Evolutionary conservation across 30 jellyfish, hydroid and myxozoan species (phyloP).

Genomic region (Catostylus mosaicus): DNA sequence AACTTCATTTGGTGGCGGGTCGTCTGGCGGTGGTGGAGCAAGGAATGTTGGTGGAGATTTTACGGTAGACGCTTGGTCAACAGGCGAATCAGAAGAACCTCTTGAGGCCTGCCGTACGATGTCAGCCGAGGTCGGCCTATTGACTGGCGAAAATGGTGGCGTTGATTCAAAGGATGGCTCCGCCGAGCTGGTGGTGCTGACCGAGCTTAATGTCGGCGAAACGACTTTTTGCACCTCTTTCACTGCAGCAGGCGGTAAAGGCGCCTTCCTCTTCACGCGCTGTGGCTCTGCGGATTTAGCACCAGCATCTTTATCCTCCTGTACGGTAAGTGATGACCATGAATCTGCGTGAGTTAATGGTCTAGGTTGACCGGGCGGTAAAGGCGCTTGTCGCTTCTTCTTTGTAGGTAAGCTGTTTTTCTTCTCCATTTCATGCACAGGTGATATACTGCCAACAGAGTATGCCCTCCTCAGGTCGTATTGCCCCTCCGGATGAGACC

Average conservation of each 20-base stretch:
- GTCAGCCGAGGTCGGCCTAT: conserved; percentile 9
- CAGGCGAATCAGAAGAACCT: conserved; percentile 18
- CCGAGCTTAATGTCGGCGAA: conserved; percentile 29
- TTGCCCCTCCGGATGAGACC: neutral
- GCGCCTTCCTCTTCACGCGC: conserved; percentile 56
- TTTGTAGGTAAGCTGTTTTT: neutral
- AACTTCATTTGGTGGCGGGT: conserved; percentile 76
- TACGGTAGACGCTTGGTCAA: conserved; percentile 3
- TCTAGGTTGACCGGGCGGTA: conserved; percentile 51
- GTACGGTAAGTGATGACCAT: conserved; percentile 18
- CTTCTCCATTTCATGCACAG: conserved; percentile 2
- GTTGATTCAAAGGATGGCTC: conserved; percentile 22
- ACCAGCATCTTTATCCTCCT: conserved; percentile 31
- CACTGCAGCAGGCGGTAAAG: conserved; percentile 49
- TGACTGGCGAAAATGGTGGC: neutral
- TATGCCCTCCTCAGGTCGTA: conserved; percentile 47
- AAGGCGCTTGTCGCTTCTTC: conserved; percentile 67
- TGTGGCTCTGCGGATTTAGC: conserved; percentile 22
- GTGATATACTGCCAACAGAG: conserved; percentile 39
- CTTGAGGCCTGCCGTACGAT: neutral
- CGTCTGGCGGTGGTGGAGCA: conserved; percentile 85
- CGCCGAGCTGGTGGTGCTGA: conserved; percentile 12
- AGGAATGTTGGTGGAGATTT: conserved; percentile 66
- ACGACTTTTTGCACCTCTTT: neutral
- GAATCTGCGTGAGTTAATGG: conserved; percentile 20